These are phyloP conservation scores for Helostoma temminkii DNA, from an alignment of 2,797 vertebrate genomes.

Conservation along the genomic window DNA sequence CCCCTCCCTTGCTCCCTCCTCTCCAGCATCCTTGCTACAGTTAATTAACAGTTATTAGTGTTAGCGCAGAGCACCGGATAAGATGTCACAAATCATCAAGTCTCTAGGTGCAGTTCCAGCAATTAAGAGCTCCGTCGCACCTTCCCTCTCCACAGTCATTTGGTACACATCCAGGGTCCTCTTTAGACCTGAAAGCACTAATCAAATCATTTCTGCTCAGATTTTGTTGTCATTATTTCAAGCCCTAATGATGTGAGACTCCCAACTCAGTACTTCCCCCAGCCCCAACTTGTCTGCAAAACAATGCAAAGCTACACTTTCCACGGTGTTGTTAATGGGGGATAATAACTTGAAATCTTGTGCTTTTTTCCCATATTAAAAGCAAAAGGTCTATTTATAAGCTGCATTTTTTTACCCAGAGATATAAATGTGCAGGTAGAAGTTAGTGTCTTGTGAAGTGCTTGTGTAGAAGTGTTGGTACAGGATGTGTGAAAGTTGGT, in stretches of 20 bases:
- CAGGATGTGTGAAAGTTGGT: constrained; percentile 54
- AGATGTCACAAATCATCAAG: constrained; percentile 99
- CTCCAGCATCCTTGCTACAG: constrained; percentile 92
- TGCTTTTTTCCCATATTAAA: constrained; percentile 3
- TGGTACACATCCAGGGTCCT: constrained; percentile 94
- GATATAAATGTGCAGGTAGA: constrained; percentile 85
- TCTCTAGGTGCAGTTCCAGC: constrained; percentile 96
- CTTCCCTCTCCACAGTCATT: constrained; percentile 89
- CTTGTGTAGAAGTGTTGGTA: constrained; percentile 7
- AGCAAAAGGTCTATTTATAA: constrained; percentile 49
- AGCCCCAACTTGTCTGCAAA: constrained; percentile 73
- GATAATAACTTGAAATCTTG: constrained; percentile 85
- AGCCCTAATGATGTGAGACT: constrained; percentile 91
- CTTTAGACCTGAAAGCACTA: constrained; percentile 96
- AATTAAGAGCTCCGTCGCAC: constrained; percentile 98
- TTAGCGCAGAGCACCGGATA: constrained; percentile 92
- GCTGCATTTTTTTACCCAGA: constrained; percentile 73
- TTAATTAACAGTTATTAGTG: constrained; percentile 99
- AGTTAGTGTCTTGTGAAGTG: constrained; percentile 61
- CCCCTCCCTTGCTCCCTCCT: constrained; percentile 60
- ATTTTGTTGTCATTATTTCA: constrained; percentile 93
- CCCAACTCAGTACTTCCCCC: constrained; percentile 72
- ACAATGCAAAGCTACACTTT: constrained; percentile 73
- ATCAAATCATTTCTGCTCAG: constrained; percentile 97
- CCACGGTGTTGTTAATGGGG: constrained; percentile 82